Evolutionary conservation across 1,140 invertebrate species (phyloP).

Genomic region (Dolichoris vasculosae): DNA sequence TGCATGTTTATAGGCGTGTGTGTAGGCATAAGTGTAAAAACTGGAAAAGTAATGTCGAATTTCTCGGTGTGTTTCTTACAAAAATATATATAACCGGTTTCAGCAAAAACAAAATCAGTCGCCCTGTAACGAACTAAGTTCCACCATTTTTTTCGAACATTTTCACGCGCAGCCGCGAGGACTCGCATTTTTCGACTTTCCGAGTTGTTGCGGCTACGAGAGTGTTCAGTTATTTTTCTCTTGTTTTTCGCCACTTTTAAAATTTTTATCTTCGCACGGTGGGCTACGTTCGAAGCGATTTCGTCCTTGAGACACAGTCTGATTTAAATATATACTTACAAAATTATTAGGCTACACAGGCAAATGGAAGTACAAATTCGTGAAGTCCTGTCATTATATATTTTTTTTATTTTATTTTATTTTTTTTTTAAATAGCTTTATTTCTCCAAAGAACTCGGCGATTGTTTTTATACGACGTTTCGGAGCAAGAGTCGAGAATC

Average conservation of each 20-base stretch:
- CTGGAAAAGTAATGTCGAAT: conserved; percentile 47
- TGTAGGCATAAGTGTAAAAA: neutral
- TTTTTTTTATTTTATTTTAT: conserved; percentile 17
- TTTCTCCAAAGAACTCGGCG: conserved; percentile 3
- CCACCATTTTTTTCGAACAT: conserved; percentile 6
- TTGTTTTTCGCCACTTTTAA: neutral
- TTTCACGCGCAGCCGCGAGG: conserved; percentile 6
- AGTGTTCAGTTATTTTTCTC: conserved; percentile 21
- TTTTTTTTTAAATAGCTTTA: conserved; percentile 19
- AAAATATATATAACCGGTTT: conserved; percentile 48
- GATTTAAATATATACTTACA: conserved; percentile 4
- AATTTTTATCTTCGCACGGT: conserved; percentile 30
- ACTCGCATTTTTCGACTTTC: conserved; percentile 10
- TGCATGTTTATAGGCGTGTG: neutral
- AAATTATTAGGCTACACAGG: conserved; percentile 27
- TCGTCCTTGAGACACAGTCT: conserved; percentile 30
- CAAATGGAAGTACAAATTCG: conserved; percentile 60
- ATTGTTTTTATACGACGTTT: conserved; percentile 34
- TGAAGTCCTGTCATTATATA: neutral
- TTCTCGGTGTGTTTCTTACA: conserved; percentile 26
- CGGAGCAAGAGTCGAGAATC: conserved; percentile 34
- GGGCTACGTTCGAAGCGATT: conserved; percentile 54
- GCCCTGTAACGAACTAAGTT: conserved; percentile 33
- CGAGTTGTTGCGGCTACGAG: neutral
- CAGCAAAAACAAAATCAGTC: conserved; percentile 46